A percentile compares a stretch with the other conserved stretches of the same genome.
These are phyloP conservation scores for Syngnathus floridae DNA, from an alignment of 2,113 vertebrate genomes.

Conservation along the genomic window DNA sequence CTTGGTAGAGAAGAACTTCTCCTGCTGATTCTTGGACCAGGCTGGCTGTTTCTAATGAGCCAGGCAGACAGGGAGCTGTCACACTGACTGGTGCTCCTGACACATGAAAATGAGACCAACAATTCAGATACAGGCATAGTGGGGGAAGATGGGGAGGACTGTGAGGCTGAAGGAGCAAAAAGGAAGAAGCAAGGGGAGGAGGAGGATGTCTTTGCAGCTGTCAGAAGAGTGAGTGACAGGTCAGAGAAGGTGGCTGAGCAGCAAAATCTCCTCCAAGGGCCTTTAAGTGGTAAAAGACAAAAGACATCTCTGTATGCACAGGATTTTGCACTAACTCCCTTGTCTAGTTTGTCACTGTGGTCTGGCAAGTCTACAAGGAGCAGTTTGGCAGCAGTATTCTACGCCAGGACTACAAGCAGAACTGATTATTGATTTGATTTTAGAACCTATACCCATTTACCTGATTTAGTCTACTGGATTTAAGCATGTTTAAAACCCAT, in stretches of 20 bases:
- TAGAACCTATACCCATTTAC: slow-evolving; percentile 17
- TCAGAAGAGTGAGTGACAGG: slow-evolving; percentile 64
- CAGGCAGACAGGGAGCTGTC: slow-evolving; percentile 73
- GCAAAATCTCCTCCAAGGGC: slow-evolving; percentile 43
- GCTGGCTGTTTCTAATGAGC: slow-evolving; percentile 75
- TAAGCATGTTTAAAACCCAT: slow-evolving; percentile 8
- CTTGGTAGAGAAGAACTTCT: slow-evolving; percentile 45
- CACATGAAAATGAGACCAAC: slow-evolving; percentile 73
- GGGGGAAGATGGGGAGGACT: slow-evolving; percentile 40
- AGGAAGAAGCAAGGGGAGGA: slow-evolving; percentile 18
- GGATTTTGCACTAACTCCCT: slow-evolving; percentile 38
- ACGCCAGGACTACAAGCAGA: slow-evolving; percentile 16
- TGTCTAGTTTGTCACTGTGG: slow-evolving; percentile 36
- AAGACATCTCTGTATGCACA: slow-evolving; percentile 45
- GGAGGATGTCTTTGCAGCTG: slow-evolving; percentile 51
- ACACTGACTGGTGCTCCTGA: slow-evolving; percentile 67
- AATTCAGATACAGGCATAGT: slow-evolving; percentile 52
- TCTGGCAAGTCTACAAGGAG: slow-evolving; percentile 39
- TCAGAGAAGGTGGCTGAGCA: slow-evolving; percentile 61
- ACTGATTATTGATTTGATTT: slow-evolving; percentile 30
- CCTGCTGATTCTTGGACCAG: slow-evolving; percentile 59
- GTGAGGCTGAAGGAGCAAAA: slow-evolving; percentile 33
- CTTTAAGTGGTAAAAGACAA: slow-evolving; percentile 57
- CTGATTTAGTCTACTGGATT: slow-evolving; percentile 4
- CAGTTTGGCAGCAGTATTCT: slow-evolving; percentile 27